A percentile compares a stretch with the other conserved stretches of the same genome.
Evolutionary conservation across 2,797 vertebrate genomes (phyloP).

Genomic region (Channa striata): DNA sequence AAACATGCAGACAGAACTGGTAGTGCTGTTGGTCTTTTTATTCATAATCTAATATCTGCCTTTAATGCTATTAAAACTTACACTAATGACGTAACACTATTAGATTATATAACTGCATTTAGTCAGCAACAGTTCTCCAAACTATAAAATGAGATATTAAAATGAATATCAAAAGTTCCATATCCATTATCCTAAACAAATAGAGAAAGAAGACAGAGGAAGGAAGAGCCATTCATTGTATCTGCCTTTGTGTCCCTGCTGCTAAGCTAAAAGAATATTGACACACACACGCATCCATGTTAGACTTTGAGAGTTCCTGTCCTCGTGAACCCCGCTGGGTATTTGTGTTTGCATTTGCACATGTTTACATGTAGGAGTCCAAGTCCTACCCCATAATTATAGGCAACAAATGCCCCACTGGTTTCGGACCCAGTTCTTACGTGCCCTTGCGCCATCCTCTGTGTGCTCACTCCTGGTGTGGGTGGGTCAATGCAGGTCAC

Average conservation of each 20-base stretch:
- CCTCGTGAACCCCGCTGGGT: slow-evolving; percentile 19
- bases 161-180: background rate
- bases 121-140: background rate
- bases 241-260: slow-evolving; percentile 4
- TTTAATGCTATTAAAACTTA: no score
- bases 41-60: no score
- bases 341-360: background rate
- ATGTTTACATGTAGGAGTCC: background rate
- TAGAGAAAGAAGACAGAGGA: background rate
- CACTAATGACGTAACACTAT: no score
- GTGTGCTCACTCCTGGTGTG: slow-evolving; percentile 39
- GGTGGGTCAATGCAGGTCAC: slow-evolving; percentile 45
- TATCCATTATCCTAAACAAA: background rate
- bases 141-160: background rate
- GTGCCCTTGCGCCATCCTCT: background rate
- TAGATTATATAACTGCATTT: no score
- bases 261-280: slow-evolving; percentile 2
- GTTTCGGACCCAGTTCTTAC: slow-evolving; percentile 5
- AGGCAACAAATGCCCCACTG: slow-evolving; percentile 17
- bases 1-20: no score
- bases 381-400: slow-evolving; percentile 25
- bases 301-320: slow-evolving; percentile 11
- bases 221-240: background rate
- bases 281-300: slow-evolving; percentile 10
- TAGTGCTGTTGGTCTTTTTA: no score